Evolutionary conservation across 2,888 invertebrate species (phyloP).

Genomic region (Heliconius aoede): DNA sequence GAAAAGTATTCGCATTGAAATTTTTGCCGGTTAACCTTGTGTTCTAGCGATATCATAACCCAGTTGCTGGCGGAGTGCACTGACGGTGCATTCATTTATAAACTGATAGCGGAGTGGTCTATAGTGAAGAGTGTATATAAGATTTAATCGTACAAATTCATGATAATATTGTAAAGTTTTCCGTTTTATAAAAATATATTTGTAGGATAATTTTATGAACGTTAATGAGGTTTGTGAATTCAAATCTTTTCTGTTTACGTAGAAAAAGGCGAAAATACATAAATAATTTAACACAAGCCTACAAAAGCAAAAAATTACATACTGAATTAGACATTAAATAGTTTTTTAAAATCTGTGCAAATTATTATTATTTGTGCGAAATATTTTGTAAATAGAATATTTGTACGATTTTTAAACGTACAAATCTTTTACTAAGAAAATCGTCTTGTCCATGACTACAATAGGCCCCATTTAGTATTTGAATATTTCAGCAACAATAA

Average conservation of each 20-base stretch:
- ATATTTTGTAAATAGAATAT: too few relatives aligned
- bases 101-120: conserved; percentile 35
- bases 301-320: neutral
- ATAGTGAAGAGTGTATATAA: neutral
- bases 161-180: neutral
- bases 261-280: neutral
- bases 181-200: too few relatives aligned
- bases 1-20: conserved; percentile 36
- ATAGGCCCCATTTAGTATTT: conserved; percentile 4
- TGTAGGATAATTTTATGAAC: neutral
- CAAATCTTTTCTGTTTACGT: neutral
- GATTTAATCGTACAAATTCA: neutral
- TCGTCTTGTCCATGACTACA: conserved; percentile 8
- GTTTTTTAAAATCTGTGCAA: too few relatives aligned
- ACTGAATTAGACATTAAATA: neutral
- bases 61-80: conserved; percentile 37
- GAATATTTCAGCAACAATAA: conserved; percentile 22
- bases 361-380: neutral
- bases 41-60: conserved; percentile 36
- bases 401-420: neutral
- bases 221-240: neutral
- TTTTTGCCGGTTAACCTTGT: conserved; percentile 36
- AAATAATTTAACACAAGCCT: too few relatives aligned
- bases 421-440: neutral
- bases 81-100: conserved; percentile 43